Evolutionary conservation across 2,888 invertebrate species (phyloP).

Genomic region (Hololepta plana): DNA sequence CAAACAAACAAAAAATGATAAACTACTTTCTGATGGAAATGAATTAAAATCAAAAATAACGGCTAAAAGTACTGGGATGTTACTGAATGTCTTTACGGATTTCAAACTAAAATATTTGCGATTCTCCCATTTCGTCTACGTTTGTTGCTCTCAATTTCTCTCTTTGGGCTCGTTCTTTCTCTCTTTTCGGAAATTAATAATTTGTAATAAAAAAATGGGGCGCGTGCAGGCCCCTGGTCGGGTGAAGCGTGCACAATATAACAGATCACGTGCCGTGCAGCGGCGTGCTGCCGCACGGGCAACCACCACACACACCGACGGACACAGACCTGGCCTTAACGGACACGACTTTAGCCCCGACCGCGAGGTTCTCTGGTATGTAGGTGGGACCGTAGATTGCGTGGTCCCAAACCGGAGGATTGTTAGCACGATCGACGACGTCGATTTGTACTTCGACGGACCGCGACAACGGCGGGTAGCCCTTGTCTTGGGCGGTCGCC

Average conservation of each 20-base stretch:
- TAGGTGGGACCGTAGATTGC: slow-evolving; percentile 91
- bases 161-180: too few relatives aligned
- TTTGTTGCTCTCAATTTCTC: too few relatives aligned
- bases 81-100: too few relatives aligned
- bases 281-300: slow-evolving; percentile 26
- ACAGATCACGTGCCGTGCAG: slow-evolving; percentile 28
- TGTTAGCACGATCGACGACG: slow-evolving; percentile 95
- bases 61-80: too few relatives aligned
- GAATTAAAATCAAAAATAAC: too few relatives aligned
- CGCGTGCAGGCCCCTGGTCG: slow-evolving; percentile 41
- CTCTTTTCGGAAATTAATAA: too few relatives aligned
- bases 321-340: slow-evolving; percentile 93
- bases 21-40: too few relatives aligned
- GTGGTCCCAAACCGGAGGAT: slow-evolving; percentile 95
- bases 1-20: too few relatives aligned
- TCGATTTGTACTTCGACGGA: slow-evolving; percentile 97
- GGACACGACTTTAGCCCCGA: slow-evolving; percentile 94
- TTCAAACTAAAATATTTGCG: too few relatives aligned
- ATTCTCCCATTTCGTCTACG: too few relatives aligned
- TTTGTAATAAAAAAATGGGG: too few relatives aligned
- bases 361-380: slow-evolving; percentile 95
- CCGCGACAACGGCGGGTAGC: slow-evolving; percentile 85
- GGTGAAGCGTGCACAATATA: slow-evolving; percentile 29
- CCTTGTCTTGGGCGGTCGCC: slow-evolving; percentile 97
- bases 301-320: slow-evolving; percentile 16